Evolutionary conservation across 2,888 invertebrate species (phyloP).

Genomic region (Lasioglossum figueresi): DNA sequence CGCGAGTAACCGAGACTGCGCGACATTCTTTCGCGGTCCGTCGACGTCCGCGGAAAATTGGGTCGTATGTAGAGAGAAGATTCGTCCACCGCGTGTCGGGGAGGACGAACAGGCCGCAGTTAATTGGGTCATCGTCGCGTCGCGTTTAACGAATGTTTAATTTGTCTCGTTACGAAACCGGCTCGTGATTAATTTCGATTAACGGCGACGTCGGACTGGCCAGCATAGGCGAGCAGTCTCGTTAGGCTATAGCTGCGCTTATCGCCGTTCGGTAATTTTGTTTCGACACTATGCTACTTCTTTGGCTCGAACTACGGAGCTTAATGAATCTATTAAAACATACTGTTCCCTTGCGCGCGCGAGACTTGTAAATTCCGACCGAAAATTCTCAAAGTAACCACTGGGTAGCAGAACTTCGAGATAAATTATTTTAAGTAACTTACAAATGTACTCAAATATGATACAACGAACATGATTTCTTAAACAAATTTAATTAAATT

Average conservation of each 20-base stretch:
- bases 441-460: too few species aligned
- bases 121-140: constrained; percentile 73
- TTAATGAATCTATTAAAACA: constrained; percentile 6
- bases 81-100: constrained; percentile 14
- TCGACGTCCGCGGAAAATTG: constrained; percentile 58
- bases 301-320: not conserved
- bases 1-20: not conserved
- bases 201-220: constrained; percentile 64
- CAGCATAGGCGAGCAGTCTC: constrained; percentile 12
- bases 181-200: constrained; percentile 76
- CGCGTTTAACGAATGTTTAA: constrained; percentile 77
- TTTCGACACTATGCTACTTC: constrained; percentile 5
- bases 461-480: not conserved
- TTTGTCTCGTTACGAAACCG: constrained; percentile 73
- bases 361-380: too few species aligned
- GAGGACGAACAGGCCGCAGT: constrained; percentile 60
- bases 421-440: too few species aligned
- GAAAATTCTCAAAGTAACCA: not conserved
- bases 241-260: constrained; percentile 18
- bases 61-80: constrained; percentile 51
- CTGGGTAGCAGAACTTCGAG: not conserved
- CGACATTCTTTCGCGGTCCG: constrained; percentile 46
- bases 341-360: not conserved
- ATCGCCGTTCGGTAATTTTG: constrained; percentile 10
- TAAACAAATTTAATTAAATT: not conserved